Evolutionary conservation across 2,888 invertebrate species (phyloP).

Genomic region (Zelleria hepariella): DNA sequence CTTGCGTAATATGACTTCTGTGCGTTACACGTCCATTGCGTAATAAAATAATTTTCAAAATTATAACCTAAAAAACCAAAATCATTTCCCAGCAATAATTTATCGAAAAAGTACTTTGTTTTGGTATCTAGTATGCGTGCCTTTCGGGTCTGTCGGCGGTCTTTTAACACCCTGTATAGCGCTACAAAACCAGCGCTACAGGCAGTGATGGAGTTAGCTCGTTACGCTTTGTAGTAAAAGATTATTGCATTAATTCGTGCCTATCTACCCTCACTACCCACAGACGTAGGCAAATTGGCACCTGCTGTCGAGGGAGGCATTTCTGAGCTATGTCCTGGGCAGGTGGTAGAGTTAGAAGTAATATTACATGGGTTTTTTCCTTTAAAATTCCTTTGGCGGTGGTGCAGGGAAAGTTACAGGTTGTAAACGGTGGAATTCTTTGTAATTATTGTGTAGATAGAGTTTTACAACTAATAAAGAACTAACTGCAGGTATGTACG

Average conservation of each 20-base stretch:
- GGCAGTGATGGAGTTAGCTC: not conserved
- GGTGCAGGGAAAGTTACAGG: not conserved
- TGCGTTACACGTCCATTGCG: too few species aligned
- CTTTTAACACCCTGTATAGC: too few species aligned
- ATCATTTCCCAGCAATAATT: too few species aligned
- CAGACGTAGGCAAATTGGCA: not conserved
- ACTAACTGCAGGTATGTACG: too few species aligned
- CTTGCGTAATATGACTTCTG: too few species aligned
- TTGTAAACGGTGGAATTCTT: not conserved
- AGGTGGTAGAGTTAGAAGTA: not conserved
- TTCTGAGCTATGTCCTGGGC: not conserved
- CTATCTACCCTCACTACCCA: not conserved
- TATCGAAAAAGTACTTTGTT: too few species aligned
- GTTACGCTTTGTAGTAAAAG: not conserved
- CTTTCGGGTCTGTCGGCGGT: too few species aligned
- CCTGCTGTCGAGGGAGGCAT: not conserved
- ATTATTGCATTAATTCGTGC: too few species aligned
- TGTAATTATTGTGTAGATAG: not conserved
- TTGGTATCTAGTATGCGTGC: too few species aligned
- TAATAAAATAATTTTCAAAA: too few species aligned
- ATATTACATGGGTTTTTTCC: not conserved
- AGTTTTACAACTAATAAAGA: too few species aligned
- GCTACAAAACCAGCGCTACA: not conserved
- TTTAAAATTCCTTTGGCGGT: not conserved
- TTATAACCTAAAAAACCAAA: too few species aligned